phyloP scores from a whole-genome alignment of 2,888 invertebrate genomes.

The Lithophane socia region DNA sequence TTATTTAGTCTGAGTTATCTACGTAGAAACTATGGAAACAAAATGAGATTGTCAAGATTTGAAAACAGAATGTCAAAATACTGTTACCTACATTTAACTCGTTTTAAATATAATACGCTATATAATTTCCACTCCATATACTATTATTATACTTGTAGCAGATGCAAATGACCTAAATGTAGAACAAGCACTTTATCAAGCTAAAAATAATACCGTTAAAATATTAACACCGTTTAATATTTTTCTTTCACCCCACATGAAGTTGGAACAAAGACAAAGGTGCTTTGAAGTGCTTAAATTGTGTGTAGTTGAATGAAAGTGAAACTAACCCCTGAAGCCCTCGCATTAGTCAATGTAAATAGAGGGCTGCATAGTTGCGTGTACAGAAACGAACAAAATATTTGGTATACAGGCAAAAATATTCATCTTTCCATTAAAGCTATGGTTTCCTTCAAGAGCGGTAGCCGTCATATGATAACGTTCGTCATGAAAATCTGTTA shows the following conservation, averaged over 20 bases:
- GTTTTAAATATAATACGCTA: too few relatives aligned
- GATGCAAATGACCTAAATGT: background rate
- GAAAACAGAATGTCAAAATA: too few relatives aligned
- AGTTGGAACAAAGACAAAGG: slow-evolving; percentile 46
- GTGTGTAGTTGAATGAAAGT: slow-evolving; percentile 53
- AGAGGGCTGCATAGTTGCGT: slow-evolving; percentile 62
- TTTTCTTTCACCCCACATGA: slow-evolving; percentile 47
- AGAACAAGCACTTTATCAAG: background rate
- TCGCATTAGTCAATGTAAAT: slow-evolving; percentile 71
- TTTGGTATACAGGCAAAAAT: too few relatives aligned
- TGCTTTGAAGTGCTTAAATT: slow-evolving; percentile 61
- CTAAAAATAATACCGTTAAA: slow-evolving; percentile 30
- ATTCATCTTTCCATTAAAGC: too few relatives aligned
- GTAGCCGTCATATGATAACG: too few relatives aligned
- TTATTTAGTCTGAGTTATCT: too few relatives aligned
- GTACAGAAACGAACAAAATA: slow-evolving; percentile 1
- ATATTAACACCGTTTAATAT: slow-evolving; percentile 35
- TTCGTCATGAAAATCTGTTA: too few relatives aligned
- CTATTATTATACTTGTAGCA: background rate
- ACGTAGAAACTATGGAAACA: too few relatives aligned
- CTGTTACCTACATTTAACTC: too few relatives aligned
- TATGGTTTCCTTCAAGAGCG: too few relatives aligned
- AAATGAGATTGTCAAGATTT: too few relatives aligned
- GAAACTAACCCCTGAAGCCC: slow-evolving; percentile 58
- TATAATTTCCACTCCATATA: too few relatives aligned